These are phyloP conservation scores for Ophiodon elongatus DNA, from an alignment of 2,113 vertebrate genomes.

Conservation along the genomic window DNA sequence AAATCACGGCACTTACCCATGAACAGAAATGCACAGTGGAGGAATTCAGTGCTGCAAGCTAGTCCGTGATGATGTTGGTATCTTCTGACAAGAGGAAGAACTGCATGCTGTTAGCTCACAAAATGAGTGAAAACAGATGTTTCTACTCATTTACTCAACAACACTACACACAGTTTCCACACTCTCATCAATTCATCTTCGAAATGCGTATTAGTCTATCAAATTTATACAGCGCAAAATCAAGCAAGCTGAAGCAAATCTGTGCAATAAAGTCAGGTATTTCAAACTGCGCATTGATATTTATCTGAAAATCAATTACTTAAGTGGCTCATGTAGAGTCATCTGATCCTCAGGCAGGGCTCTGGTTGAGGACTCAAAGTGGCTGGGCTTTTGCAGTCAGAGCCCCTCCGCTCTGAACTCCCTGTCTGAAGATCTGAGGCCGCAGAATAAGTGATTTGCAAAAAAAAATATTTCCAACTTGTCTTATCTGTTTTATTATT, in stretches of 20 bases:
- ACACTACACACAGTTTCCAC: not conserved
- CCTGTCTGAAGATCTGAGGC: not conserved
- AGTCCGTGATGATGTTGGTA: not conserved
- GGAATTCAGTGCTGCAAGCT: not conserved
- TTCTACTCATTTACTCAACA: not conserved
- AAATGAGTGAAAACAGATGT: slow-evolving; percentile 43
- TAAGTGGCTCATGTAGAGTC: not conserved
- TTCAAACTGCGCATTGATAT: not conserved
- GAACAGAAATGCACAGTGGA: slow-evolving; percentile 1
- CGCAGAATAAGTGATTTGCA: not conserved
- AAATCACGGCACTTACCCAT: not conserved
- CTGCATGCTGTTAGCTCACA: slow-evolving; percentile 3
- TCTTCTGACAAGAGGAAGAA: not conserved
- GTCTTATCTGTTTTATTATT: not conserved
- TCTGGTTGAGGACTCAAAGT: not conserved
- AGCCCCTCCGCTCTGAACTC: not conserved
- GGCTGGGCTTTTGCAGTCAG: not conserved
- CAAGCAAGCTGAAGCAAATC: slow-evolving; percentile 3
- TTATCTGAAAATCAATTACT: not conserved
- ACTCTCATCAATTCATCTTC: not conserved
- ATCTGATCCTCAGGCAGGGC: not conserved
- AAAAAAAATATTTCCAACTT: too few species aligned
- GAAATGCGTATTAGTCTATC: not conserved
- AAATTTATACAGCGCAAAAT: not conserved
- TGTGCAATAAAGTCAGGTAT: not conserved